A percentile compares a stretch with the other conserved stretches of the same genome.
Evolutionary conservation across 1,140 invertebrate genomes (phyloP).

Genomic region (Drosophila yakuba): DNA sequence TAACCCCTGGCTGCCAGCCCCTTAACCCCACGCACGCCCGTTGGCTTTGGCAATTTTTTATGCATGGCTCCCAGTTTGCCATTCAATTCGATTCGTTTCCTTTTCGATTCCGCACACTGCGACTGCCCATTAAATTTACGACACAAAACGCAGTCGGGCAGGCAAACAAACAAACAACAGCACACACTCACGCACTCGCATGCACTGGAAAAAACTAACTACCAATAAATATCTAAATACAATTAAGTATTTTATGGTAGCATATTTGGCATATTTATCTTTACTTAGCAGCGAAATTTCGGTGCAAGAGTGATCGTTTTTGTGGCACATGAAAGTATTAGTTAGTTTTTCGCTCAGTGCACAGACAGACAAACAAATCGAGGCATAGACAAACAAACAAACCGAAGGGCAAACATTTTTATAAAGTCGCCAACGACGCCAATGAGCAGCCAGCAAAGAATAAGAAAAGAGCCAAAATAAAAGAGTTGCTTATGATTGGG

Average conservation of each 20-base stretch:
- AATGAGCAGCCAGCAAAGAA: slow-evolving; percentile 43
- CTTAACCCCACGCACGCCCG: slow-evolving; percentile 5
- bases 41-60: slow-evolving; percentile 78
- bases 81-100: slow-evolving; percentile 80
- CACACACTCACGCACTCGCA: slow-evolving; percentile 1
- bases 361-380: slow-evolving; percentile 53
- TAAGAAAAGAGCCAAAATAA: slow-evolving; percentile 22
- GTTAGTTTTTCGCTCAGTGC: slow-evolving; percentile 5
- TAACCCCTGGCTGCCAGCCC: slow-evolving; percentile 68
- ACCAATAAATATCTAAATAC: too few species aligned
- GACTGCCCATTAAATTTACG: slow-evolving; percentile 80
- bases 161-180: slow-evolving; percentile 67
- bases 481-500: slow-evolving; percentile 41
- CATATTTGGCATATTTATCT: neutral
- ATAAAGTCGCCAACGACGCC: slow-evolving; percentile 71
- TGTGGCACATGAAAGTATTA: neutral
- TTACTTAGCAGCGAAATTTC: neutral
- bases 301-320: neutral
- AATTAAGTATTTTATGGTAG: too few species aligned
- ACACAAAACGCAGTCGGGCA: slow-evolving; percentile 78
- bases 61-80: slow-evolving; percentile 76
- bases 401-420: slow-evolving; percentile 79
- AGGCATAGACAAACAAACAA: slow-evolving; percentile 70
- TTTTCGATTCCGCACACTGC: slow-evolving; percentile 64
- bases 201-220: neutral